These are phyloP conservation scores for Acrossocheilus wenchowensis DNA, from an alignment of 2,797 vertebrate species.

Conservation along the genomic window DNA sequence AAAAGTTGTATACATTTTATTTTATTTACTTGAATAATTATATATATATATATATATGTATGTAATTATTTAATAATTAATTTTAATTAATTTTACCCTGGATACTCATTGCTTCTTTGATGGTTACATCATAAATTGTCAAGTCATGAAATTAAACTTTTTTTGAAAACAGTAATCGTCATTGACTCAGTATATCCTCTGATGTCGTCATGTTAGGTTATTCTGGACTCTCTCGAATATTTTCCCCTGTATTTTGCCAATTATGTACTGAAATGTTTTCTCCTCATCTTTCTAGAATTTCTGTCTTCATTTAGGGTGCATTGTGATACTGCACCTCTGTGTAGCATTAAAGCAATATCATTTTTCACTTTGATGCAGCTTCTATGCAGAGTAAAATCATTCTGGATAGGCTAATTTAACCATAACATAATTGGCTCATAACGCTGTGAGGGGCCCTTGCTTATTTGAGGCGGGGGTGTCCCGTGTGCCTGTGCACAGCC, in stretches of 20 bases:
- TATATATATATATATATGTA: too few species aligned
- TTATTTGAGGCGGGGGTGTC: slow-evolving; percentile 12
- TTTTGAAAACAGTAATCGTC: neutral
- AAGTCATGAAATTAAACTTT: neutral
- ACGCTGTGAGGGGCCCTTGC: neutral
- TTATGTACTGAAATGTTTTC: neutral
- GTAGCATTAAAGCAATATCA: neutral
- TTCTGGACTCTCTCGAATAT: neutral
- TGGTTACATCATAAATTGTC: neutral
- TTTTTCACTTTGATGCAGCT: slow-evolving; percentile 11
- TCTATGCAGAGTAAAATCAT: slow-evolving; percentile 6
- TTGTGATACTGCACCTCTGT: neutral
- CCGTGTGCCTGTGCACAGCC: slow-evolving; percentile 13
- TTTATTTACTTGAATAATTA: too few species aligned
- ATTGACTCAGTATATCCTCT: neutral
- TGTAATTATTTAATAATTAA: too few species aligned
- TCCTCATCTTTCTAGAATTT: slow-evolving; percentile 1
- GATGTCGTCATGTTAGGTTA: neutral
- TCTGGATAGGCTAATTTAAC: slow-evolving; percentile 5
- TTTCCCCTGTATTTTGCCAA: neutral
- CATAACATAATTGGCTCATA: slow-evolving; percentile 3
- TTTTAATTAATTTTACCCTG: too few species aligned
- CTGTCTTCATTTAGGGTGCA: neutral
- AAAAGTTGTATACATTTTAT: too few species aligned
- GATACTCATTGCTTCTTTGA: neutral